A percentile compares a stretch with the other conserved stretches of the same genome.
Evolutionary conservation across 92 coral and sea anemone genomes (phyloP).

Genomic region (Parazoanthus swiftii): DNA sequence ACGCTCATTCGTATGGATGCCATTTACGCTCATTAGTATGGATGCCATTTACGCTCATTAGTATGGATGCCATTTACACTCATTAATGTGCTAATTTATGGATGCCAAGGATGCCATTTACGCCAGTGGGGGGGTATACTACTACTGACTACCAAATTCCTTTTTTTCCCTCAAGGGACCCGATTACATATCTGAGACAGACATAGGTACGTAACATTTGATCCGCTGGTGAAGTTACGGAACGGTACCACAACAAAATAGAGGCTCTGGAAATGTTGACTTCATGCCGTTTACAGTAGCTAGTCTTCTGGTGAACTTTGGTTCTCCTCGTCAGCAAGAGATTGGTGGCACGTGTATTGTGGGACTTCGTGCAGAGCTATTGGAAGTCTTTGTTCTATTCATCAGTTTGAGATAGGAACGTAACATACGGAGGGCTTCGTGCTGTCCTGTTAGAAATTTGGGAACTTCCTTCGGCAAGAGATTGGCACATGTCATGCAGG

Average conservation of each 20-base stretch:
- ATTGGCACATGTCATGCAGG: neutral
- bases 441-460: neutral
- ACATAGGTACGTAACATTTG: neutral
- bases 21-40: too few relatives aligned
- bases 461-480: neutral
- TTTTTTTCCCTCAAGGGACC: constrained; percentile 12
- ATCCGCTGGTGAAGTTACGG: neutral
- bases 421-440: neutral
- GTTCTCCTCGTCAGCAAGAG: neutral
- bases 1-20: too few relatives aligned
- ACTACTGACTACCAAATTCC: neutral
- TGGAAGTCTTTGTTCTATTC: neutral
- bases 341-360: neutral
- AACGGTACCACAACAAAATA: neutral
- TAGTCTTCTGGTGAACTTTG: neutral
- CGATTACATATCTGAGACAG: constrained; percentile 7
- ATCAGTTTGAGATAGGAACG: neutral
- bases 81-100: too few relatives aligned
- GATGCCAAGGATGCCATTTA: too few relatives aligned
- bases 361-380: neutral
- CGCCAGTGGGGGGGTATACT: too few relatives aligned
- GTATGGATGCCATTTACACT: too few relatives aligned
- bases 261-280: neutral
- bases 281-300: too few relatives aligned
- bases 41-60: too few relatives aligned